Base-by-base conservation (phyloP, 92 coral and sea anemone species). In the Porites rus region DNA sequence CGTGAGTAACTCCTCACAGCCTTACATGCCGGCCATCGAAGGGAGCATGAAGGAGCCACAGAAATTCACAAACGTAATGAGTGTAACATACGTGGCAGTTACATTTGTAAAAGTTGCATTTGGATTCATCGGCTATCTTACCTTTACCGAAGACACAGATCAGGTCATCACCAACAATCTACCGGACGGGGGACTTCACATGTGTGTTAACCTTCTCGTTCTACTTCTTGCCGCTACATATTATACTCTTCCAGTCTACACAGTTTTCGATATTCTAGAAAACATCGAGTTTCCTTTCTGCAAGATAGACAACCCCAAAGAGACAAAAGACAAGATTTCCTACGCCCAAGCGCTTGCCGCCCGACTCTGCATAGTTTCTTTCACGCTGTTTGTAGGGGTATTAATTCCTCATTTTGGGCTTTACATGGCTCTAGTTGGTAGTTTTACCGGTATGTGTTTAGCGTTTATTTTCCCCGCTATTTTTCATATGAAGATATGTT, bases 21-120 rank as follows among this genome's bases (percentile, higher is more conserved):
- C 99, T 1, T 97, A 97, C 86, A 97, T 95, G 98, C 98, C 99
- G 0, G 98, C 99, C 69, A 97, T 97, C 21, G 99, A 97, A 84
- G 99, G 96, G 74, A 95, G 98, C 91, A 97, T 97, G 99, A 91
- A 90, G 59, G 79, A 90, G 19, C 99, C 99, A 51, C 86, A 91
- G 50, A 93, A 93, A 66, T 97, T 97, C 88, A 91, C 86, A 79
- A 92, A 87, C 62, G 98, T 97, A 9, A 97, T 97, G 94, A 94
- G 94, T 63, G 85, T 93, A 7, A 96, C 99, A 0, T 97, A 97
- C 76, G 70, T 97, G 7, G 99, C 95, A 0, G 96, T 95, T 14
- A 95, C 99, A 14, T 92, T 96, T 21, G 99, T 97, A 10, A 97
- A 97, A 81, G 94, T 97, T 68, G 96, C 90, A 1, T 97, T 97